A percentile compares a stretch with the other conserved stretches of the same genome.
Conservation (phyloP, 2,888 invertebrate genomes). For the Gastrophysa polygoni region DNA sequence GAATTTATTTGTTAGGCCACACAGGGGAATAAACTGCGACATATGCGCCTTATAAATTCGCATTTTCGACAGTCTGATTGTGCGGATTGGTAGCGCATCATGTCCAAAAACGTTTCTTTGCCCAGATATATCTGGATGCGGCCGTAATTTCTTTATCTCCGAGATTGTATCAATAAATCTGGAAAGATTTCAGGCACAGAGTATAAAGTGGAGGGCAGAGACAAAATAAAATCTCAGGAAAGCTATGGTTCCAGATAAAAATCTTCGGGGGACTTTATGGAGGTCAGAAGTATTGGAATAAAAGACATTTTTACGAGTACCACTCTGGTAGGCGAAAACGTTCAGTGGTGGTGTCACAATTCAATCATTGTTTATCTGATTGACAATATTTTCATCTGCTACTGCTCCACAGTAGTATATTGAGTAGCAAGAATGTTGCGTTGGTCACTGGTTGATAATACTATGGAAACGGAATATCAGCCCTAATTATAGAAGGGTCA, state of each 20-base stretch:
- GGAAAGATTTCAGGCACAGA: slow-evolving; percentile 26
- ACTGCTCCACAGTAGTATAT: too few species aligned
- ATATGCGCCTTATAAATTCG: not conserved
- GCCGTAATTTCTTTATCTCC: slow-evolving; percentile 28
- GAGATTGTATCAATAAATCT: slow-evolving; percentile 31
- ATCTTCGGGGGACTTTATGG: slow-evolving; percentile 19
- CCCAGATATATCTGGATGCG: slow-evolving; percentile 8
- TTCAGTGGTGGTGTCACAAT: too few species aligned
- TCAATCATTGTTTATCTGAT: too few species aligned
- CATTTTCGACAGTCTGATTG: not conserved
- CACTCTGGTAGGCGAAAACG: too few species aligned
- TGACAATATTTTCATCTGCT: too few species aligned
- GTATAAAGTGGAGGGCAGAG: slow-evolving; percentile 23
- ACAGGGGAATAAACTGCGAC: not conserved
- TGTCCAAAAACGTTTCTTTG: slow-evolving; percentile 1
- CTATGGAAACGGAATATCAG: too few species aligned
- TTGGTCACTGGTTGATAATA: too few species aligned
- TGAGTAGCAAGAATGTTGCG: too few species aligned
- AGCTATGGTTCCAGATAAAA: slow-evolving; percentile 27
- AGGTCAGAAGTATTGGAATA: slow-evolving; percentile 18
- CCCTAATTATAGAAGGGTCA: too few species aligned
- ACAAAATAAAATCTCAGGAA: slow-evolving; percentile 26
- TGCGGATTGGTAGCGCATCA: not conserved
- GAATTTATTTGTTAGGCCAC: not conserved
- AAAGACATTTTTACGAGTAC: too few species aligned